Base-by-base conservation (phyloP, 2,888 invertebrate species). In the Cryptocephalus primarius region DNA sequence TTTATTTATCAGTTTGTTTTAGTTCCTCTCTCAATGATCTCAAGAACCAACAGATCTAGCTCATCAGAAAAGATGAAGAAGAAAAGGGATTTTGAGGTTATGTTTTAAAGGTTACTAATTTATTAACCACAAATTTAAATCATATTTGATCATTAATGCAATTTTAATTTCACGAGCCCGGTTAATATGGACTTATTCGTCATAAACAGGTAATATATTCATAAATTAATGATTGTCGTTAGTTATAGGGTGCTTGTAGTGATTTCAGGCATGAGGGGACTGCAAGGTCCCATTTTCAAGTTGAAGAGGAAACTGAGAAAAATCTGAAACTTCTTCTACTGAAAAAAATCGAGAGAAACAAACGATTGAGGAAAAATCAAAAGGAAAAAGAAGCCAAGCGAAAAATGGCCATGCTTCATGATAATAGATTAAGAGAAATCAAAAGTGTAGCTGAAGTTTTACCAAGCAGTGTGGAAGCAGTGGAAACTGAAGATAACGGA, bases 321-420 rank as follows among this genome's bases (percentile, higher is more conserved):
- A 67, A 83, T 32, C 72, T 78, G 57, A 75, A 74, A 55, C n/a
- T n/a, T n/a, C n/a, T n/a, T n/a, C 64, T 83, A 10, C 72, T 80
- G 48, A 72, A 76, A 60, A 77, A 75, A 64, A 80, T 82, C 43
- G 78, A 82, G 62, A 72, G 72, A 58, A 72, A 76, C 44, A 75
- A 74, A 56, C 72, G 70, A 58, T 60, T 63, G n/a, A 58, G 67
- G 54, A 51, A 53, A 41, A 61, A 54, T 40, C 63, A 67, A 45
- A 72, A 72, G 57, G 62, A 56, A 47, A 53, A 62, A 38, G 49
- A 58, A 53, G 59, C 62, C 22, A 57, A 63, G 57, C 49, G 53
- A 32, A 60, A 53, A 42, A 58, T 66, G 40, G 70, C 70, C 50
- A 57, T 60, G 39, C 60, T 54, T 48, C 56, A 59, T 33, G 55